These are phyloP conservation scores for Cancer borealis DNA, from an alignment of 2,888 invertebrate genomes.

Conservation along the genomic window DNA sequence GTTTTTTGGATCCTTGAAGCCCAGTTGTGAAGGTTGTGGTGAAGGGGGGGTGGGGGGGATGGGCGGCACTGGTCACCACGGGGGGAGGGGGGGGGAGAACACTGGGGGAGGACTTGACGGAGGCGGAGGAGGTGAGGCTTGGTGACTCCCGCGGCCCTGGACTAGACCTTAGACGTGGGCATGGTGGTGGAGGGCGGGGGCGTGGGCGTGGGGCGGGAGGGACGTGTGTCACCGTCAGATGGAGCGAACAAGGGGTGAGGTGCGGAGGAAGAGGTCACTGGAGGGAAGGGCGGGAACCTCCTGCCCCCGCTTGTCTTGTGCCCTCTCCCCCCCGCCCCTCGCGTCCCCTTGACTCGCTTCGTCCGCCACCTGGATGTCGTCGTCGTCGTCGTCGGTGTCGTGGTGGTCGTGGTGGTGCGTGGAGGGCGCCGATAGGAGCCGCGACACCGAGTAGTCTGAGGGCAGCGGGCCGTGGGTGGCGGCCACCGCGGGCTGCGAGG, in stretches of 20 bases:
- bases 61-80: not conserved
- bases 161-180: slow-evolving; percentile 54
- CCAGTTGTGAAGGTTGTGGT: not conserved
- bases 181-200: slow-evolving; percentile 25
- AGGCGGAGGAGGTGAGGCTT: not conserved
- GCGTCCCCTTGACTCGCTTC: slow-evolving; percentile 34
- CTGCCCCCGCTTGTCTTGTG: not conserved
- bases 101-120: not conserved
- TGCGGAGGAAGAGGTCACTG: slow-evolving; percentile 62
- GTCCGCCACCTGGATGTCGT: slow-evolving; percentile 52
- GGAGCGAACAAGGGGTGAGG: slow-evolving; percentile 61
- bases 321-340: not conserved
- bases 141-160: slow-evolving; percentile 43
- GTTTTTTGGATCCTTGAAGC: not conserved
- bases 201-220: not conserved
- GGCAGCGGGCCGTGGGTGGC: slow-evolving; percentile 51
- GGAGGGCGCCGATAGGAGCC: slow-evolving; percentile 63
- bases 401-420: slow-evolving; percentile 50
- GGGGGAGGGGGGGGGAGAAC: not conserved
- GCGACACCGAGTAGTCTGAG: slow-evolving; percentile 73
- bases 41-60: not conserved
- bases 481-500: slow-evolving; percentile 54
- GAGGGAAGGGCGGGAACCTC: slow-evolving; percentile 11
- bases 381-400: not conserved
- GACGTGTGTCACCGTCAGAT: slow-evolving; percentile 71